Evolutionary conservation across 1,140 invertebrate species (phyloP).

Genomic region (Heliconius hermathena): DNA sequence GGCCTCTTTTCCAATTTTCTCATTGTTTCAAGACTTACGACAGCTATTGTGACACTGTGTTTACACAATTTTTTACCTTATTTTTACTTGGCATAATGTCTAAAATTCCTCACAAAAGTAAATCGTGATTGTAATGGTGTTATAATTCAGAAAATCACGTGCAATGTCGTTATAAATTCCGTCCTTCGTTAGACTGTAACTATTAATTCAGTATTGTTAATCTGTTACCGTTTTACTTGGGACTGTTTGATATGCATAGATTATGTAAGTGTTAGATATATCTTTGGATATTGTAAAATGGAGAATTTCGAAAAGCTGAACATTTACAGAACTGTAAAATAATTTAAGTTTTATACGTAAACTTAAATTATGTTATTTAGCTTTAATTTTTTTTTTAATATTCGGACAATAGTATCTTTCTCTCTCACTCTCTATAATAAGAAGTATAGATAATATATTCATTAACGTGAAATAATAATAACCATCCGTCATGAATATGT

Average conservation of each 20-base stretch:
- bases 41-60: neutral
- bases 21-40: constrained; percentile 36
- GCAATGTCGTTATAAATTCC: neutral
- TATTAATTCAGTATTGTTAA: constrained; percentile 8
- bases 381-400: too few relatives aligned
- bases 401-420: too few relatives aligned
- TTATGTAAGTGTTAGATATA: neutral
- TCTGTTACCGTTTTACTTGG: neutral
- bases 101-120: neutral
- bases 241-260: neutral
- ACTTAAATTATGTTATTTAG: too few relatives aligned
- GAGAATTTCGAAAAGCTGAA: too few relatives aligned
- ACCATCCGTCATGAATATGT: too few relatives aligned
- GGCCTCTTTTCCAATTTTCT: constrained; percentile 43
- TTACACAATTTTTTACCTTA: constrained; percentile 7
- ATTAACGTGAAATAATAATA: too few relatives aligned
- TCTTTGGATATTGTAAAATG: too few relatives aligned
- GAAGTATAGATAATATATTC: too few relatives aligned
- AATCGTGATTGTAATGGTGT: neutral
- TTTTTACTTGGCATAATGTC: neutral
- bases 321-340: too few relatives aligned
- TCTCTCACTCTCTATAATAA: too few relatives aligned
- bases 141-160: constrained; percentile 14
- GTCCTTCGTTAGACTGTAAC: constrained; percentile 4
- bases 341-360: too few relatives aligned